Percentiles rank a stretch among this genome's conserved stretches.
phyloP scores from a whole-genome alignment of 2,113 vertebrate genomes.

The Odobenus rosmarus region DNA sequence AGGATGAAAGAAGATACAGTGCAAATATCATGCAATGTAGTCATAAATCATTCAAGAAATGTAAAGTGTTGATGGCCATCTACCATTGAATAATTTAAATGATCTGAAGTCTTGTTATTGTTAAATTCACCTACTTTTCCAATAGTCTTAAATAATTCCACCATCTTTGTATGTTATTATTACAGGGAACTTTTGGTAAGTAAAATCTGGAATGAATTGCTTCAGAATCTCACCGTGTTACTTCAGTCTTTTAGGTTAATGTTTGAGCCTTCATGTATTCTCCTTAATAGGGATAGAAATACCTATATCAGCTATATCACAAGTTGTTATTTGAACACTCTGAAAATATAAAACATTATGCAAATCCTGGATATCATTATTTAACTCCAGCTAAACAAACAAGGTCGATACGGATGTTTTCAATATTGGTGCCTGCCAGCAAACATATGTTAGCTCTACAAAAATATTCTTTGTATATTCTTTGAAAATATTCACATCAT shows the following conservation, averaged over 20 bases:
- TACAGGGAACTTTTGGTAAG: not conserved
- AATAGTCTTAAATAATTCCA: conserved; percentile 11
- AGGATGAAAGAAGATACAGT: not conserved
- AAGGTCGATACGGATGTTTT: not conserved
- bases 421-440: not conserved
- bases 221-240: not conserved
- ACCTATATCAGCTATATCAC: not conserved
- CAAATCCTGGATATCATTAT: not conserved
- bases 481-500: not conserved
- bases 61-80: not conserved
- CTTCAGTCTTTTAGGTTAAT: not conserved
- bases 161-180: not conserved
- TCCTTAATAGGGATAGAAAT: not conserved
- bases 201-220: not conserved
- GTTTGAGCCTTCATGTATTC: not conserved
- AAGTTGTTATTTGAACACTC: not conserved
- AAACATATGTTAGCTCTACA: conserved; percentile 17
- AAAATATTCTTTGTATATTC: not conserved
- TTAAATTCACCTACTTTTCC: not conserved
- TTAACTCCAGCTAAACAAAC: not conserved
- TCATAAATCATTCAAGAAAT: not conserved
- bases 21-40: not conserved
- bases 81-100: not conserved
- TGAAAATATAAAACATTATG: not conserved
- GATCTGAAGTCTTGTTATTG: not conserved